A percentile compares a stretch with the other conserved stretches of the same genome.
Conservation (phyloP, 2,797 vertebrate genomes). For the Amazona finschi region DNA sequence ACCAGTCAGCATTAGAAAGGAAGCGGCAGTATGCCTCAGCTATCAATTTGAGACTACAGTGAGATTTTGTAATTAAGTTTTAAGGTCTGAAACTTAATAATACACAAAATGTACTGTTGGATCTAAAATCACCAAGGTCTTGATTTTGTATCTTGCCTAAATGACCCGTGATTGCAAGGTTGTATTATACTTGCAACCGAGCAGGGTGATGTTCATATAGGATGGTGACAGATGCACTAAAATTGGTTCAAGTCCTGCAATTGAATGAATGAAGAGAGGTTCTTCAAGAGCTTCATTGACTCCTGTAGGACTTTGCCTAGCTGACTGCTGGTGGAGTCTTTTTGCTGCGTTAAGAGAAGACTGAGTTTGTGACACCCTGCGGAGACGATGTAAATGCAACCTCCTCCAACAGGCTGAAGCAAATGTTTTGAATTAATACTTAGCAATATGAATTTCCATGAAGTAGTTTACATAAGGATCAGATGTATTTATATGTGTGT, state of each 20-base stretch:
- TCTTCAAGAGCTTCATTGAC: constrained; percentile 32
- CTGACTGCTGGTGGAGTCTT: neutral
- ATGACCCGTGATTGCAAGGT: constrained; percentile 61
- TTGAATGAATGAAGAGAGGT: constrained; percentile 49
- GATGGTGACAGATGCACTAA: constrained; percentile 56
- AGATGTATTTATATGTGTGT: neutral
- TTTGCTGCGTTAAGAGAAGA: neutral
- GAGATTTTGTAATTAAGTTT: constrained; percentile 5
- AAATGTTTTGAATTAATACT: neutral
- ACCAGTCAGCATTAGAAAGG: constrained; percentile 3
- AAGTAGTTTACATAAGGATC: neutral
- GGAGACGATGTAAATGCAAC: neutral
- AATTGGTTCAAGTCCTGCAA: constrained; percentile 51
- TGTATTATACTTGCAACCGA: constrained; percentile 44
- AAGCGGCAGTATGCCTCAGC: neutral
- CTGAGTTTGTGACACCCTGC: neutral
- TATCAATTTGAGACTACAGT: neutral
- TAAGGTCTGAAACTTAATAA: constrained; percentile 56
- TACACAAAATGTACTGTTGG: constrained; percentile 48
- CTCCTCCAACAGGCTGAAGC: neutral
- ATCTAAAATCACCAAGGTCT: constrained; percentile 59
- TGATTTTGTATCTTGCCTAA: constrained; percentile 31
- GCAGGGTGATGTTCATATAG: constrained; percentile 16
- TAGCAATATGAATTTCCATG: neutral
- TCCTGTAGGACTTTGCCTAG: constrained; percentile 8